phyloP scores from a whole-genome alignment of 2,888 invertebrate species.

The Pinctada fucata region DNA sequence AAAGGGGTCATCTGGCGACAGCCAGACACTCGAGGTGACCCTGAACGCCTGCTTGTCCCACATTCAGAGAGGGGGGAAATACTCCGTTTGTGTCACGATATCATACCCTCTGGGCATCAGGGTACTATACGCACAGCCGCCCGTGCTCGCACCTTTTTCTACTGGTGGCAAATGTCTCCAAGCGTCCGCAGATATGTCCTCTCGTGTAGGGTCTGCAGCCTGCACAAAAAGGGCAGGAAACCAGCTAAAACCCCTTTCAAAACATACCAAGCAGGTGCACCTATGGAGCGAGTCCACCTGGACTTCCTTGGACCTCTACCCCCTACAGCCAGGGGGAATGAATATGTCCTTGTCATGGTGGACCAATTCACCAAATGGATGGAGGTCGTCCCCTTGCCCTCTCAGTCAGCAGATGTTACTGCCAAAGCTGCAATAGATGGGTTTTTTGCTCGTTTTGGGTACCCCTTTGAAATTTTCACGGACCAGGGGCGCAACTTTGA shows the following conservation, averaged over 20 bases:
- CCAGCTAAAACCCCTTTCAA: no score
- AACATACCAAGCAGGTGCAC: no score
- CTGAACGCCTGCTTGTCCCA: not conserved
- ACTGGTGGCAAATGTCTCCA: no score
- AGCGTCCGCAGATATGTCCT: not conserved
- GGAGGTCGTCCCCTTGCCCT: not conserved
- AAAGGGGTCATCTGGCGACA: not conserved
- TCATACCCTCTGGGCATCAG: not conserved
- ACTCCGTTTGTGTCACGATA: not conserved
- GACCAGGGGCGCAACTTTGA: conserved; percentile 40
- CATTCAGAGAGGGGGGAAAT: not conserved
- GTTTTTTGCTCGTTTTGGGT: conserved; percentile 33
- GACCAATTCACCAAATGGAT: conserved; percentile 10
- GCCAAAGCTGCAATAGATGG: conserved; percentile 27
- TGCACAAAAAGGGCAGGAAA: not conserved
- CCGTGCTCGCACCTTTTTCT: not conserved
- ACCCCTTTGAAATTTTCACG: conserved; percentile 29
- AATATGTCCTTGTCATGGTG: conserved; percentile 1
- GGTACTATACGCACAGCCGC: not conserved
- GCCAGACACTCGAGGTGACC: not conserved
- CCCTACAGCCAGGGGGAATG: not conserved
- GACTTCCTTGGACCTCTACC: not conserved
- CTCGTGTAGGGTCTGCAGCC: not conserved
- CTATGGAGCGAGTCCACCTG: not conserved
- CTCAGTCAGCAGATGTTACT: not conserved